Percentiles rank a stretch among this genome's conserved stretches.
Evolutionary conservation across 2,797 vertebrate species (phyloP).

Genomic region (Pyrocephalus nanus): DNA sequence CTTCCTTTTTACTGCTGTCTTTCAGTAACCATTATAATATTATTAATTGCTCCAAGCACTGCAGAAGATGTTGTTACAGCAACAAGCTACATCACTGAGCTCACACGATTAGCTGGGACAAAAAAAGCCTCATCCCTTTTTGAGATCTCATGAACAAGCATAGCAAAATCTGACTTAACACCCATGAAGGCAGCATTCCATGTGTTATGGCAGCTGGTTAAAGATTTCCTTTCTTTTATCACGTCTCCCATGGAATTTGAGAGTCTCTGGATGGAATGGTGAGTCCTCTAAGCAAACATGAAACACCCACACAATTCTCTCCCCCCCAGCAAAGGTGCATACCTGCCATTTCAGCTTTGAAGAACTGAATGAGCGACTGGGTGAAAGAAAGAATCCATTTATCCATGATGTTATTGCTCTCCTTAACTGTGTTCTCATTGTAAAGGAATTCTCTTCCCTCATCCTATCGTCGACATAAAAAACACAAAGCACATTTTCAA

Average conservation of each 20-base stretch:
- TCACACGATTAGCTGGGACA: neutral
- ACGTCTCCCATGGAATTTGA: neutral
- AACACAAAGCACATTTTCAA: slow-evolving; percentile 45
- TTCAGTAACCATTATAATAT: neutral
- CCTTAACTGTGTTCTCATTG: slow-evolving; percentile 84
- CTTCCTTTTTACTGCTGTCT: neutral
- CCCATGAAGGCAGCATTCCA: neutral
- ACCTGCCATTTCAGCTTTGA: slow-evolving; percentile 95
- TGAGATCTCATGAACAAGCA: neutral
- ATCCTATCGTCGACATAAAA: slow-evolving; percentile 78
- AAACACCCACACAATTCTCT: neutral
- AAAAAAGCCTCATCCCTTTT: neutral
- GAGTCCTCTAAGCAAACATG: neutral
- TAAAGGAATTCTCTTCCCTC: slow-evolving; percentile 86
- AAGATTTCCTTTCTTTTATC: neutral
- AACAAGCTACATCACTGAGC: neutral
- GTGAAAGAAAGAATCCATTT: slow-evolving; percentile 97
- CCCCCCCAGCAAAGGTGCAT: neutral
- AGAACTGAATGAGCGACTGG: slow-evolving; percentile 93
- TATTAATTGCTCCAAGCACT: neutral
- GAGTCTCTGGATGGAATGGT: neutral
- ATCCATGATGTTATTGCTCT: slow-evolving; percentile 94
- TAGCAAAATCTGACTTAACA: neutral
- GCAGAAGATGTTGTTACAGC: neutral
- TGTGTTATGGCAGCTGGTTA: neutral